Evolutionary conservation across 2,797 vertebrate genomes (phyloP), one percentile per base, ranked within the genome.

Genomic region (Moxostoma hubbsi): DNA sequence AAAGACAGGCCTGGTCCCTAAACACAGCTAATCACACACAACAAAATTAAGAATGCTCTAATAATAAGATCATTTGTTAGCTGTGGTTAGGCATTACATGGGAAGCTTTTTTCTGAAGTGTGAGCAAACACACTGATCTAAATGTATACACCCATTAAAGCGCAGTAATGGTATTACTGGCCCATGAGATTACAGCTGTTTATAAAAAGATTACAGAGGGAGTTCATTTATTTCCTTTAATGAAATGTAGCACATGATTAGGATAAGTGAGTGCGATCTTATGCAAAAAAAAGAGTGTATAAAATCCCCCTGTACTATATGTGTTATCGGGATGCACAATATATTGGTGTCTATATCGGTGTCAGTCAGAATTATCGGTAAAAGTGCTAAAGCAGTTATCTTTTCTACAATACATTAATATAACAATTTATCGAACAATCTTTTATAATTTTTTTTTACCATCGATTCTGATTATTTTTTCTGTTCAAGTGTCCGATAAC

Each of bases 141-240:
- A 79, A 73, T 45, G 70, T 79, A 71, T 16, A 43, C 16, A 62
- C 15, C 58, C 15, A 78, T 78, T 71, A 78, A 78, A 78, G 36
- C 76, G 5, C 15, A 61, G 50, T 63, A 70, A 70, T 70, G 36
- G n/a, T 10, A 78, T 78, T 78, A 54, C 66, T 46, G 59, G 50
- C 11, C 51, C 58, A 13, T 63, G 67, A 73, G 69, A 79, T 72
- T 79, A 72, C 53, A 64, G 69, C 77, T 50, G 69, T 73, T 79
- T 55, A 79, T 51, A 67, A 79, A 57, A 51, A 72, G 77, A 79
- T 79, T 79, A 72, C 43, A 72, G 51, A 54, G 7, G 4, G 58
- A 72, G 59, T 55, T 15, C 18, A 8, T 45, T 62, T 61, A 36
- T 75, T 62, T 45, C 6, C n/a, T 62, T 54, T 63, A 64, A 77